These are phyloP conservation scores for Paracentrotus lividus DNA, from an alignment of 53 echinoderm and acorn worm genomes.

Conservation along the genomic window DNA sequence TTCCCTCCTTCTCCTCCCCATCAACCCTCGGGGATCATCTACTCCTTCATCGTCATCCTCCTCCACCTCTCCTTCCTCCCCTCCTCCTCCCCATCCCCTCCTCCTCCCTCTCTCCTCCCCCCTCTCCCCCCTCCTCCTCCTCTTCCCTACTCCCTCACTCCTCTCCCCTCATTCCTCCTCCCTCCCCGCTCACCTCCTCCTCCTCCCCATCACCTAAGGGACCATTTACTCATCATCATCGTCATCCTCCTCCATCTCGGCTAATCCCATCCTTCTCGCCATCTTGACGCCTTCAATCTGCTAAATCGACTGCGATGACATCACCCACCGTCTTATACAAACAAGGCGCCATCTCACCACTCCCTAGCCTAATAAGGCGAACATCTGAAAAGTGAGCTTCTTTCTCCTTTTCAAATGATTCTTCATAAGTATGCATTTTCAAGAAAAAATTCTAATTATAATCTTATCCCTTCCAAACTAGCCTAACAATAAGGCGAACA, in stretches of 20 bases:
- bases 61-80: too few relatives aligned
- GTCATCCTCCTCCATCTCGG: constrained; percentile 33
- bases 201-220: constrained; percentile 12
- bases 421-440: too few relatives aligned
- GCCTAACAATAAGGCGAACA: background rate
- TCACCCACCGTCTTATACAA: background rate
- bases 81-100: too few relatives aligned
- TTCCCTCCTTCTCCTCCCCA: too few relatives aligned
- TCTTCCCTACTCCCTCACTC: constrained; percentile 25
- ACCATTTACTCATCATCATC: constrained; percentile 10
- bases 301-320: constrained; percentile 53
- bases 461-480: background rate
- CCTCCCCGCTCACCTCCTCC: too few relatives aligned
- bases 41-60: too few relatives aligned
- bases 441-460: too few relatives aligned
- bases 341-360: background rate
- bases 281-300: constrained; percentile 53
- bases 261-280: constrained; percentile 44
- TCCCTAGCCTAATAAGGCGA: background rate
- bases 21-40: too few relatives aligned
- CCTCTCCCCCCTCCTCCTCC: constrained; percentile 9
- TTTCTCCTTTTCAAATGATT: too few relatives aligned
- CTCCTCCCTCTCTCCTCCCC: too few relatives aligned
- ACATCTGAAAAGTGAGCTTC: too few relatives aligned
- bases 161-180: constrained; percentile 5